Evolutionary conservation across 2,113 vertebrate genomes (phyloP).

Genomic region (Hepsetus odoe): DNA sequence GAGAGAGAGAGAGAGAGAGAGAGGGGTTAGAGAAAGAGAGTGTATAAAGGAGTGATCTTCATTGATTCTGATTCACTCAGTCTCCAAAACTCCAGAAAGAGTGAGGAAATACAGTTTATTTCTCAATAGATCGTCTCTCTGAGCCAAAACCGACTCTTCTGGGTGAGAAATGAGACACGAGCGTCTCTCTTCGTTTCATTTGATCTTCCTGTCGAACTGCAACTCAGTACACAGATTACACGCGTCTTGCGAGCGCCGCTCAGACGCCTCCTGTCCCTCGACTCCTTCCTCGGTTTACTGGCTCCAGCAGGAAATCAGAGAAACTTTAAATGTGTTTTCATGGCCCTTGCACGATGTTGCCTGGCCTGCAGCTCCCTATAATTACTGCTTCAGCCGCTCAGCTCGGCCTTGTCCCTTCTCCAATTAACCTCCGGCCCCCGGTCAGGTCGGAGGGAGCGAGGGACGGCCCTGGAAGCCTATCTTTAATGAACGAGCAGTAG

Average conservation of each 20-base stretch:
- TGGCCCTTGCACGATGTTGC: background rate
- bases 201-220: background rate
- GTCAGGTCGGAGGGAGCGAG: background rate
- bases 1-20: background rate
- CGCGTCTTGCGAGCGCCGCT: background rate
- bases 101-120: no score
- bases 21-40: background rate
- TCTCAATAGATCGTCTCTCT: background rate
- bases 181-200: background rate
- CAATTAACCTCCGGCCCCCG: constrained; percentile 11
- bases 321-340: background rate
- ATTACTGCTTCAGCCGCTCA: background rate
- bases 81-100: background rate
- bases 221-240: background rate
- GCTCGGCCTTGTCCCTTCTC: background rate
- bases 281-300: background rate
- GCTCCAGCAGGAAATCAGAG: background rate
- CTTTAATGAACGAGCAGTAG: background rate
- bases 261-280: background rate
- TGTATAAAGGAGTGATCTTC: background rate
- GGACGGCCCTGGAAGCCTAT: no score
- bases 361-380: background rate
- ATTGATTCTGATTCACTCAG: no score
- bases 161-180: background rate
- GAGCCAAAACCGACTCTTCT: background rate